phyloP scores from a whole-genome alignment of 2,888 invertebrate genomes.

The Amiota mariae region DNA sequence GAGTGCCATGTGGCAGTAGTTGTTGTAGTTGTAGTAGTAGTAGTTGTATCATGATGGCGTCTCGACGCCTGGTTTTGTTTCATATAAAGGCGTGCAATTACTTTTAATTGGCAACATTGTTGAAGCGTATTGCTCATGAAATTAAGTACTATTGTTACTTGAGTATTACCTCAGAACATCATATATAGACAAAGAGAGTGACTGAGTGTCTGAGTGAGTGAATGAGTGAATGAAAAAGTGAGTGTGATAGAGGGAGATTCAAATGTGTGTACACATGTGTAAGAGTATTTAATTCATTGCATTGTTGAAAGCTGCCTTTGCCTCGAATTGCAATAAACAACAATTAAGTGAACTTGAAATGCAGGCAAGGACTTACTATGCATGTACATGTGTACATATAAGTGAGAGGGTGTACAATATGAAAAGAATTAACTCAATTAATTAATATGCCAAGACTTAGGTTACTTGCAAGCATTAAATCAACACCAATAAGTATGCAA shows the following conservation, averaged over 20 bases:
- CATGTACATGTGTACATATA: background rate
- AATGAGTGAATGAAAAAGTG: conserved; percentile 28
- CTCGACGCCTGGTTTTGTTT: conserved; percentile 10
- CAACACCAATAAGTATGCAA: conserved; percentile 3
- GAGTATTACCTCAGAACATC: background rate
- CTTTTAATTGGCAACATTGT: conserved; percentile 33
- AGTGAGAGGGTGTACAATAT: background rate
- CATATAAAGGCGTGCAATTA: conserved; percentile 29
- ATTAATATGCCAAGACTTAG: too few relatives aligned
- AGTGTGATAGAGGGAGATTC: conserved; percentile 3
- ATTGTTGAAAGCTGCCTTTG: conserved; percentile 26
- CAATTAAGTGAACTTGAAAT: conserved; percentile 65
- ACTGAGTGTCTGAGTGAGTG: conserved; percentile 34
- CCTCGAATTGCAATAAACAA: conserved; percentile 11
- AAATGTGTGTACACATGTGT: conserved; percentile 10
- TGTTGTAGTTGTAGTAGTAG: too few relatives aligned
- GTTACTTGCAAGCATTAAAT: too few relatives aligned
- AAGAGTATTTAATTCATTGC: conserved; percentile 51
- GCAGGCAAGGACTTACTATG: background rate
- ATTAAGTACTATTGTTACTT: conserved; percentile 26
- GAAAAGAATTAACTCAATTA: too few relatives aligned
- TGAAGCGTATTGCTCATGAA: conserved; percentile 26
- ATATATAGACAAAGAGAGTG: background rate
- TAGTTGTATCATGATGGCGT: background rate
- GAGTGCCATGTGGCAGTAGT: too few relatives aligned